phyloP scores from a whole-genome alignment of 2,113 vertebrate species.

The Xenus cinereus region DNA sequence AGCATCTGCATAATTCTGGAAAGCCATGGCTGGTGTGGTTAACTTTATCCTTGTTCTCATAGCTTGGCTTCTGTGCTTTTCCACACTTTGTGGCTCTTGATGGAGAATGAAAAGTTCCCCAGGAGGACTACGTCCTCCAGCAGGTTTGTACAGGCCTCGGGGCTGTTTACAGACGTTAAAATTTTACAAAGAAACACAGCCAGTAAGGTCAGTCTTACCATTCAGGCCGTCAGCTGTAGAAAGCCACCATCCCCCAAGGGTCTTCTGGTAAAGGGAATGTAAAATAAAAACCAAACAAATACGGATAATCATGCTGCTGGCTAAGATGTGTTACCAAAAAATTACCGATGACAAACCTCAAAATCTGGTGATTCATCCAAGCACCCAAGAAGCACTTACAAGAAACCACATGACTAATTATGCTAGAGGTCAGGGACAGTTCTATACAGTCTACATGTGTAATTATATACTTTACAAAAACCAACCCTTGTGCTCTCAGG shows the following conservation, averaged over 20 bases:
- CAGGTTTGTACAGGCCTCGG: neutral
- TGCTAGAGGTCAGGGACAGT: constrained; percentile 2
- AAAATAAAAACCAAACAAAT: constrained; percentile 12
- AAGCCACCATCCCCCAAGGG: neutral
- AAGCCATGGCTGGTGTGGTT: neutral
- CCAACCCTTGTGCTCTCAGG: neutral
- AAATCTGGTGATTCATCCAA: neutral
- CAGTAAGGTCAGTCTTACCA: neutral
- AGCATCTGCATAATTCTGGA: neutral
- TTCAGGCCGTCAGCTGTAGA: neutral
- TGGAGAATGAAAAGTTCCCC: neutral
- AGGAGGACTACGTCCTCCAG: neutral
- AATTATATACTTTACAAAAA: neutral
- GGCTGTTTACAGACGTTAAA: neutral
- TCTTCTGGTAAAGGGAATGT: neutral
- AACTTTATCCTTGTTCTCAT: neutral
- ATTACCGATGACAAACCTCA: neutral
- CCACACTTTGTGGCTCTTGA: neutral
- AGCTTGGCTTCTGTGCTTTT: neutral
- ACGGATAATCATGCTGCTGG: neutral
- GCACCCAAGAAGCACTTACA: neutral
- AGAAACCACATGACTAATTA: constrained; percentile 8
- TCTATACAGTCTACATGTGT: accelerated
- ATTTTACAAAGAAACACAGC: neutral
- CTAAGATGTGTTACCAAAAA: constrained; percentile 20